These are phyloP conservation scores for Drosophila dunni DNA, from an alignment of 1,140 invertebrate species.

Conservation along the genomic window DNA sequence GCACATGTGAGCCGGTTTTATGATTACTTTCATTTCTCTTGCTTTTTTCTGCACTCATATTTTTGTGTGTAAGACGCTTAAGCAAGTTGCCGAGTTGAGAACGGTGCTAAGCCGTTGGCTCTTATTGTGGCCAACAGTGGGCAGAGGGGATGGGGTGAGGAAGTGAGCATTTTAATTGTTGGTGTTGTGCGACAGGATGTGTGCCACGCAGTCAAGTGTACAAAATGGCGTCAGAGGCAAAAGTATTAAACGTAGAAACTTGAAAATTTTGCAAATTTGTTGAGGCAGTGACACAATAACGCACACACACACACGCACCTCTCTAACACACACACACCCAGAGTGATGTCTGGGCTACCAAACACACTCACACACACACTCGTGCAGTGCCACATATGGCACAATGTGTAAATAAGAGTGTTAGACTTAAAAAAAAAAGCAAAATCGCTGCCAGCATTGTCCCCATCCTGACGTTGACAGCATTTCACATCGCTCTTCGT, in stretches of 20 bases:
- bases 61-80: conserved; percentile 58
- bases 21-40: conserved; percentile 7
- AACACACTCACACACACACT: not conserved
- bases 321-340: conserved; percentile 1
- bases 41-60: conserved; percentile 17
- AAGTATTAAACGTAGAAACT: conserved; percentile 63
- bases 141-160: not conserved
- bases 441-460: conserved; percentile 57
- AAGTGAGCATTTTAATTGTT: conserved; percentile 47
- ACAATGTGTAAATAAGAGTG: conserved; percentile 73
- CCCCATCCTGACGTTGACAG: conserved; percentile 4
- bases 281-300: conserved; percentile 40
- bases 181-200: conserved; percentile 18
- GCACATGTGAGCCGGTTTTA: conserved; percentile 12
- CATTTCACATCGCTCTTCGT: not conserved
- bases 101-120: conserved; percentile 46
- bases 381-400: conserved; percentile 50
- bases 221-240: conserved; percentile 55
- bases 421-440: conserved; percentile 52
- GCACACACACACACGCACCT: conserved; percentile 39
- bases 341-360: conserved; percentile 14
- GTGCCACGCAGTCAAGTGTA: conserved; percentile 43
- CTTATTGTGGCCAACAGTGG: conserved; percentile 30
- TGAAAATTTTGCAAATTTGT: conserved; percentile 59
- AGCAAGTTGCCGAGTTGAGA: conserved; percentile 41